Percentiles rank a stretch among this genome's conserved stretches.
phyloP scores from a whole-genome alignment of 92 coral and sea anemone species.

The Parazoanthus darwini region DNA sequence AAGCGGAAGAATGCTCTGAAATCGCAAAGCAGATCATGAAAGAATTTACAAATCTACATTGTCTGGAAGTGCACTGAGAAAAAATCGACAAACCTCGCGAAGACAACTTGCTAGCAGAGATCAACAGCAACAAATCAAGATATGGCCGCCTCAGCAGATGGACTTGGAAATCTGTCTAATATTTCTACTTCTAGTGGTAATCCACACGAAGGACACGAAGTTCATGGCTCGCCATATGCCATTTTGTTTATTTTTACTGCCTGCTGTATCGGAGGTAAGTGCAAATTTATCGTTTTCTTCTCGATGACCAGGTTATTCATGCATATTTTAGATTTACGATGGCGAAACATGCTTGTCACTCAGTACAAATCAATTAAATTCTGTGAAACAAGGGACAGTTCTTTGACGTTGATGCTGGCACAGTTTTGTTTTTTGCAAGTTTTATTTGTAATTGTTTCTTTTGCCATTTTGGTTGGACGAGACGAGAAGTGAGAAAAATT shows the following conservation, averaged over 20 bases:
- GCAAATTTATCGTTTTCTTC: neutral
- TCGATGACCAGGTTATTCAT: neutral
- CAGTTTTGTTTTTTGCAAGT: too few species aligned
- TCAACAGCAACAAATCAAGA: neutral
- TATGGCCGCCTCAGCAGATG: neutral
- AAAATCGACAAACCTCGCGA: neutral
- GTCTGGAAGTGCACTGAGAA: conserved; percentile 8
- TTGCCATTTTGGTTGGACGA: too few species aligned
- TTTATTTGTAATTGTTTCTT: too few species aligned
- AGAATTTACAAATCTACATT: neutral
- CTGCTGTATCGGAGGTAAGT: conserved; percentile 94
- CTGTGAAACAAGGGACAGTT: too few species aligned
- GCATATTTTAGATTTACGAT: neutral
- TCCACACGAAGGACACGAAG: conserved; percentile 54
- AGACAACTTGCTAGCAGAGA: neutral
- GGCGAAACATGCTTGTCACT: neutral
- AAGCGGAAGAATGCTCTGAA: neutral
- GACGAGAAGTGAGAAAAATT: too few species aligned
- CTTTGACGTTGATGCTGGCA: too few species aligned
- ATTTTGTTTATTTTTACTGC: conserved; percentile 86
- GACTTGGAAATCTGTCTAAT: neutral
- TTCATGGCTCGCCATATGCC: conserved; percentile 79
- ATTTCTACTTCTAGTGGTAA: neutral
- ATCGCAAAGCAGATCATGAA: neutral
- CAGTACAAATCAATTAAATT: neutral